Base-by-base conservation (phyloP, 2,113 vertebrate species). In the Hypomesus transpacificus region DNA sequence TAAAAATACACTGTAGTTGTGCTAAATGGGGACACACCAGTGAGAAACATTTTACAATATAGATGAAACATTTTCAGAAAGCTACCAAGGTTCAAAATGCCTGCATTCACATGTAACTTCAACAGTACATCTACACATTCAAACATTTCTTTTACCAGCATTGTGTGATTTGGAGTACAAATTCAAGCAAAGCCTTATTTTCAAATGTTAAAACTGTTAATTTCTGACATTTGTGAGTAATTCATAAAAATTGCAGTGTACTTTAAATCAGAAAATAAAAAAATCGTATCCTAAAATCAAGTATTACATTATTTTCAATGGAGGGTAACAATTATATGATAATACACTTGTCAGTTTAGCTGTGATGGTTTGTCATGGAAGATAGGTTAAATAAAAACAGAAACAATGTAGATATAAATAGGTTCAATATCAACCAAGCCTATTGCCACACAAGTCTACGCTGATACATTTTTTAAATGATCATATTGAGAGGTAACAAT, bases 241-340 rank as follows among this genome's bases (percentile, higher is more conserved):
- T 65, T 28, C 61, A 77, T 76, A 64, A 65, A 82, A 70, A 83
- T 74, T 89, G 81, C 78, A 76, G 88, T 88, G 87, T 80, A 80
- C 56, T 74, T 80, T 77, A 70, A 78, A 77, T 69, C 21, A 68
- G n/a, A 77, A 60, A 9, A 78, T 79, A 66, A 86, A 82, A 80
- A 83, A 86, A 85, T 68, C n/a, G 52, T 20, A 56, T 56, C 16
- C n/a, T 18, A 6, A 5, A 17, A n/a, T 56, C 16, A 8, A 56
- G 16, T 18, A 18, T 56, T 56, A 16, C 17, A 13, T 46, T 46
- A 13, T 46, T 11, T 46, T 46, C 39, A 46, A 7, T 46, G 39
- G 39, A 46, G 39, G 39, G 39, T 46, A 9, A 46, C 5, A 46
- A 46, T 46, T 46, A 46, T 46, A 13, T 26, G 7, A 46, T 34